Percentiles rank a stretch among this genome's conserved stretches.
phyloP scores from a whole-genome alignment of 2,888 invertebrate genomes.

The Caenorhabditis wallacei region DNA sequence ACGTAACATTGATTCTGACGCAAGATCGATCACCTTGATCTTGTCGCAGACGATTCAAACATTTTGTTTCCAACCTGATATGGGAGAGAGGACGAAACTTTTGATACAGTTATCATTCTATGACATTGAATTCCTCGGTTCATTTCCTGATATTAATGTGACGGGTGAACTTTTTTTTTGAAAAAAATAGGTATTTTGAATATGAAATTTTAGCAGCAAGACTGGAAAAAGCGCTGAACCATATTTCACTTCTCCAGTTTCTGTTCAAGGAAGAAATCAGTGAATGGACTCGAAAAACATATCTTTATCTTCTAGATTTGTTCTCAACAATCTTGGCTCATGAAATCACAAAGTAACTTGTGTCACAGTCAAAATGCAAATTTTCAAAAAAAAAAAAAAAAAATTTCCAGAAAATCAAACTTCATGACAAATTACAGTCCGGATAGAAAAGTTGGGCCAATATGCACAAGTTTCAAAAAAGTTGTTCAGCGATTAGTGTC shows the following conservation, averaged over 20 bases:
- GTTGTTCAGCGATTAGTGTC: slow-evolving; percentile 52
- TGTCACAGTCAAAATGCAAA: too few relatives aligned
- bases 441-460: slow-evolving; percentile 50
- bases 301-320: slow-evolving; percentile 61
- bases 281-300: slow-evolving; percentile 66
- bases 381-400: background rate
- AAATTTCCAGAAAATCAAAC: slow-evolving; percentile 56
- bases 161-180: slow-evolving; percentile 21
- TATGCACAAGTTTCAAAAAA: slow-evolving; percentile 52
- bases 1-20: slow-evolving; percentile 57
- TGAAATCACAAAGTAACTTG: slow-evolving; percentile 58
- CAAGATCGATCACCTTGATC: slow-evolving; percentile 60
- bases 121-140: slow-evolving; percentile 66
- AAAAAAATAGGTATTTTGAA: background rate
- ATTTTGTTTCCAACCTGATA: slow-evolving; percentile 59
- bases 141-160: slow-evolving; percentile 47
- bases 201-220: slow-evolving; percentile 58
- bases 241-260: slow-evolving; percentile 60
- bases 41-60: slow-evolving; percentile 59
- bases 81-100: slow-evolving; percentile 45
- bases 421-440: slow-evolving; percentile 57
- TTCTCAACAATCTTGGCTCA: slow-evolving; percentile 66
- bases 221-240: slow-evolving; percentile 53
- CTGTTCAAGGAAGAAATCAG: slow-evolving; percentile 52
- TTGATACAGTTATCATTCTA: slow-evolving; percentile 67